Percentiles rank a stretch among this genome's conserved stretches.
phyloP scores from a whole-genome alignment of 2,797 vertebrate genomes.

The Sternarchorhynchus goeldii region DNA sequence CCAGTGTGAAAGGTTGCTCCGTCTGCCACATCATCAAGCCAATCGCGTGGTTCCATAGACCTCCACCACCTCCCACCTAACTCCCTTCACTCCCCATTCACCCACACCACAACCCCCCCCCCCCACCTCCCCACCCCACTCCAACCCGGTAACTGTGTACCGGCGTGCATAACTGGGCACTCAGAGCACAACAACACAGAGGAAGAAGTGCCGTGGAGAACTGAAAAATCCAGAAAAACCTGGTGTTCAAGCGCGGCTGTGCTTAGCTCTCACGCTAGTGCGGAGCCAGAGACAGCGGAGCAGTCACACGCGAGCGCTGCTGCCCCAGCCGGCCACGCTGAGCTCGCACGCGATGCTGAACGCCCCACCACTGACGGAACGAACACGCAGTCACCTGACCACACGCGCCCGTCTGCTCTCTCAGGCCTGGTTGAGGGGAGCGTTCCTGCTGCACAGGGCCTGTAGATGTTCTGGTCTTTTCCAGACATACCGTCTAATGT shows the following conservation, averaged over 20 bases:
- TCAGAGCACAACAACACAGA: constrained; percentile 62
- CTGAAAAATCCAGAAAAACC: constrained; percentile 83
- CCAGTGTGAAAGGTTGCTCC: too few species aligned
- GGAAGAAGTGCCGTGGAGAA: constrained; percentile 59
- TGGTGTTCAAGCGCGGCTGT: constrained; percentile 74
- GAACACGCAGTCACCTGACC: too few species aligned
- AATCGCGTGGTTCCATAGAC: too few species aligned
- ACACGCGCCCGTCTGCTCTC: too few species aligned
- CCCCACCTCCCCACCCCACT: not conserved
- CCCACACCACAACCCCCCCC: not conserved
- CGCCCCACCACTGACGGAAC: not conserved
- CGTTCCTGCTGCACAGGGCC: too few species aligned
- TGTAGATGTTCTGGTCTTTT: too few species aligned
- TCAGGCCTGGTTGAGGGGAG: too few species aligned
- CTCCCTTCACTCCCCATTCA: too few species aligned
- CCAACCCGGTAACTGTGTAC: constrained; percentile 25
- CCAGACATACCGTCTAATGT: too few species aligned
- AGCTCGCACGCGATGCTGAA: constrained; percentile 67
- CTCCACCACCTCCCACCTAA: too few species aligned
- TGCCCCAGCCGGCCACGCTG: constrained; percentile 68
- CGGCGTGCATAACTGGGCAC: constrained; percentile 61
- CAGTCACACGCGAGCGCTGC: constrained; percentile 78
- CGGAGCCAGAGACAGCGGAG: constrained; percentile 63
- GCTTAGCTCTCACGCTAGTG: constrained; percentile 79
- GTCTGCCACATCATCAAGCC: too few species aligned